Conservation (phyloP, 1,140 invertebrate genomes). For the Armadillidium nasatum region DNA sequence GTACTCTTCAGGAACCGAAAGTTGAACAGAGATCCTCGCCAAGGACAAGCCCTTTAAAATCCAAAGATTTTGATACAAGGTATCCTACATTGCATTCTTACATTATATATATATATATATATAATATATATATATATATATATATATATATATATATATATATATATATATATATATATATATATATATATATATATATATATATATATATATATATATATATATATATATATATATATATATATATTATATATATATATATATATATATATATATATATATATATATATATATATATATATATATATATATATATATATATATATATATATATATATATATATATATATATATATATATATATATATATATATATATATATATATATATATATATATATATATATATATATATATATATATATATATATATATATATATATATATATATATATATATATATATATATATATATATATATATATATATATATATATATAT, state of each 20-base stretch:
- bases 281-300: constrained; percentile 1
- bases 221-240: not conserved
- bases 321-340: not conserved
- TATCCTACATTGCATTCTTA: not conserved
- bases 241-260: too few species aligned
- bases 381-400: constrained; percentile 6
- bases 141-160: not conserved
- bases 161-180: not conserved
- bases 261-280: not conserved
- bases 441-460: not conserved
- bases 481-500: not conserved
- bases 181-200: not conserved
- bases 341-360: not conserved
- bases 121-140: not conserved
- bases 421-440: not conserved
- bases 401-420: not conserved
- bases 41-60: constrained; percentile 13
- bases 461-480: not conserved
- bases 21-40: not conserved
- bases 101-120: not conserved
- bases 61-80: not conserved
- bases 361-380: not conserved
- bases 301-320: constrained; percentile 1
- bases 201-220: not conserved
- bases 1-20: not conserved